phyloP scores from a whole-genome alignment of 2,113 vertebrate genomes.

The Todiramphus saurophagus region DNA sequence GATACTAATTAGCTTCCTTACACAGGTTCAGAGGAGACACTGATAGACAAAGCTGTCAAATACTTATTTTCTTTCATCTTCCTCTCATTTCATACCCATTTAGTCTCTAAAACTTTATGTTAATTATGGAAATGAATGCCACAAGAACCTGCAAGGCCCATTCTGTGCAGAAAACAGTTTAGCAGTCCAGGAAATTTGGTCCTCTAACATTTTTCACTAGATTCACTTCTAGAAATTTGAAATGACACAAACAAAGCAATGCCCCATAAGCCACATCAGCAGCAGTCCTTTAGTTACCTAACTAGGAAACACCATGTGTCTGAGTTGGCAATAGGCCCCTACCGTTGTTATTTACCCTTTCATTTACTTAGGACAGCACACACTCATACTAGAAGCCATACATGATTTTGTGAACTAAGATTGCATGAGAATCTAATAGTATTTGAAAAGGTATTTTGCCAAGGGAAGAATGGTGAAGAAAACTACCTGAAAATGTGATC shows the following conservation, averaged over 20 bases:
- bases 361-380: neutral
- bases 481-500: constrained; percentile 3
- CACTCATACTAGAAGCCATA: neutral
- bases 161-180: neutral
- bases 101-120: neutral
- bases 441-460: neutral
- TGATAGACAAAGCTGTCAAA: neutral
- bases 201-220: neutral
- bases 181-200: neutral
- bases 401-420: neutral
- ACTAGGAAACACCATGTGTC: neutral
- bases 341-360: neutral
- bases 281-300: neutral
- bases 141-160: neutral
- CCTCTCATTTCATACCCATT: neutral
- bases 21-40: neutral
- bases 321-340: neutral
- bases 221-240: neutral
- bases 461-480: neutral
- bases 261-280: neutral
- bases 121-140: neutral
- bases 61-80: neutral
- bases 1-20: neutral
- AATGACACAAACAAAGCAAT: neutral
- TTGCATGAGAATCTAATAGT: neutral